Evolutionary conservation across 2,113 vertebrate species (phyloP), one percentile per base, ranked within the genome.

Genomic region (Eurypyga helias): DNA sequence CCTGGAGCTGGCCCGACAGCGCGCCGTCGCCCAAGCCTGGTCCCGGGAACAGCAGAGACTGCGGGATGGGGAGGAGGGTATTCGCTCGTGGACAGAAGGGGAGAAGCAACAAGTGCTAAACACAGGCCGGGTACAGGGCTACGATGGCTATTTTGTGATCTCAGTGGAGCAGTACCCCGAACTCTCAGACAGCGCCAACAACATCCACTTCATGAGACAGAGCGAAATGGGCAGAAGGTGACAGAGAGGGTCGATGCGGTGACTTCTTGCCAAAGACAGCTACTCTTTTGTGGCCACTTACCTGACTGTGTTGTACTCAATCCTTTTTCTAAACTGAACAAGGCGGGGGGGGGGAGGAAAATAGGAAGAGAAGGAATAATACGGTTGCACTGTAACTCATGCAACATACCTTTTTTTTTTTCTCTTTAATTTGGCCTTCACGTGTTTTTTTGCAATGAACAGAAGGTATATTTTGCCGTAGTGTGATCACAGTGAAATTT

Each of bases 221-320:
- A 99, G 99, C 33, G 99, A 99, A 97, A 99, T 99, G 99, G 99
- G 99, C 98, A 99, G 99, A 97, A 99, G 99, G 99, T 99, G 99
- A 99, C 99, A 99, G 98, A 96, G 96, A 98, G 97, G 98, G 96
- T 98, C 96, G 55, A 76, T 95, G 97, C 93, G 95, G 92, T 98
- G 98, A 99, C 98, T 98, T 98, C 98, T 99, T 99, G 99, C 99
- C 99, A 99, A 99, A 99, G 99, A 99, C 99, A 98, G 99, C 99
- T 99, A 98, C 98, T 98, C 98, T 98, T 99, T 98, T 98, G 98
- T 99, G 99, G 99, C 99, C 99, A 98, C 98, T 83, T 98, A 98
- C 97, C 96, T 98, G 98, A 99, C 98, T 98, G 99, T 99, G 98
- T 98, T 98, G 97, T 98, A 98, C 97, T 98, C 96, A 92, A 96